Conservation (phyloP, 1,140 invertebrate genomes). For the Zaprionus capensis region DNA sequence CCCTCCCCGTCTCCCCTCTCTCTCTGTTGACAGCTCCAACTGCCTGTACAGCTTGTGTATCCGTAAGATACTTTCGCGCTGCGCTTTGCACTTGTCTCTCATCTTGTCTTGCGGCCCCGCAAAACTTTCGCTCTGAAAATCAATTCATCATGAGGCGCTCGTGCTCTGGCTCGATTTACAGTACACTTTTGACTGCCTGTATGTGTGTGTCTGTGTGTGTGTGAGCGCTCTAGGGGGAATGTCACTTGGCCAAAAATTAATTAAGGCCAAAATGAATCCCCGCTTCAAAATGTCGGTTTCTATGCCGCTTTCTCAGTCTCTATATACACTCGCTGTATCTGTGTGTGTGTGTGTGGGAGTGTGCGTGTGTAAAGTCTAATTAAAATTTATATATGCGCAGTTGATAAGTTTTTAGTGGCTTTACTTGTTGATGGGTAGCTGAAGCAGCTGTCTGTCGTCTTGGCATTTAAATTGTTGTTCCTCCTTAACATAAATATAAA, state of each 20-base stretch:
- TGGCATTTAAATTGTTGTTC: conserved; percentile 10
- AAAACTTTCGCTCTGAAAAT: conserved; percentile 70
- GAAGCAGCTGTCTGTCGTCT: conserved; percentile 32
- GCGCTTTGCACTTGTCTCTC: conserved; percentile 67
- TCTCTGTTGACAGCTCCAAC: background rate
- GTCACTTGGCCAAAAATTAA: conserved; percentile 81
- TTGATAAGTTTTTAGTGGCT: conserved; percentile 80
- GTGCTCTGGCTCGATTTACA: conserved; percentile 44
- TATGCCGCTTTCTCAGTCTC: conserved; percentile 21
- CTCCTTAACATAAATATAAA: conserved; percentile 21
- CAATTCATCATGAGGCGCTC: conserved; percentile 58
- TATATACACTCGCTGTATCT: background rate
- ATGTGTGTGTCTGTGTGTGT: background rate
- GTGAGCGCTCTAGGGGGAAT: conserved; percentile 35
- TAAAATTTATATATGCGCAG: conserved; percentile 79
- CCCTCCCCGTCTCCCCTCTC: background rate
- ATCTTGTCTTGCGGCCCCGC: conserved; percentile 9
- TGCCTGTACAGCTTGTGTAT: conserved; percentile 52
- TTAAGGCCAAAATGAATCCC: conserved; percentile 66
- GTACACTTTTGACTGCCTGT: conserved; percentile 7
- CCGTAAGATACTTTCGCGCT: conserved; percentile 70
- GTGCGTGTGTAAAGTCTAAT: conserved; percentile 59
- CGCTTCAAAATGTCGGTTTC: conserved; percentile 48
- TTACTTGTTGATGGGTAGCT: conserved; percentile 48
- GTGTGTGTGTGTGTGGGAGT: conserved; percentile 12